Conservation (phyloP, 1,140 invertebrate species). For the Anagrus nilaparvatae region DNA sequence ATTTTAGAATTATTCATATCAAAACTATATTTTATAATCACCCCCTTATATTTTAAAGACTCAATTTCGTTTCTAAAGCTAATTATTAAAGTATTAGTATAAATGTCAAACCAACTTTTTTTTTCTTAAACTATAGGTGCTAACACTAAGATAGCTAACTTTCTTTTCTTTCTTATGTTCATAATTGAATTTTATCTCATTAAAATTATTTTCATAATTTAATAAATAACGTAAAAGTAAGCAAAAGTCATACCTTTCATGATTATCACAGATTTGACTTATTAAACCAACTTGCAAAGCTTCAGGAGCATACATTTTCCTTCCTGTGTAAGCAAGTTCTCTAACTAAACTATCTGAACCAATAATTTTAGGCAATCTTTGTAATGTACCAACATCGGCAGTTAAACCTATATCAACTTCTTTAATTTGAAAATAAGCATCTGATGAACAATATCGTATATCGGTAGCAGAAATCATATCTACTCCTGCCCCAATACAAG, state of each 20-base stretch:
- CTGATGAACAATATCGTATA: constrained; percentile 82
- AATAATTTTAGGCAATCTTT: constrained; percentile 86
- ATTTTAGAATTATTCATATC: neutral
- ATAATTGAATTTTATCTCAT: neutral
- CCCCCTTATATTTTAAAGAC: too few relatives aligned
- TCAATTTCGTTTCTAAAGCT: too few relatives aligned
- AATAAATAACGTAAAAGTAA: too few relatives aligned
- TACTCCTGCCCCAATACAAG: constrained; percentile 84
- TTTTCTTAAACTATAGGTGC: too few relatives aligned
- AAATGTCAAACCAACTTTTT: too few relatives aligned
- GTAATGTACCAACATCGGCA: constrained; percentile 89
- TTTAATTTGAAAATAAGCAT: constrained; percentile 90
- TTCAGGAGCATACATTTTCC: constrained; percentile 73
- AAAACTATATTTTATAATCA: too few relatives aligned
- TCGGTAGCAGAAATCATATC: constrained; percentile 81
- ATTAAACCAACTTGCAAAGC: constrained; percentile 68
- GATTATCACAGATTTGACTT: constrained; percentile 59
- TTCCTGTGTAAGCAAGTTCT: constrained; percentile 79
- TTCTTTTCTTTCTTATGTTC: too few relatives aligned
- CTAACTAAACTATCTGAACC: constrained; percentile 78
- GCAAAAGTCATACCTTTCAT: constrained; percentile 52
- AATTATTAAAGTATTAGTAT: too few relatives aligned
- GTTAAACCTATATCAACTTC: constrained; percentile 81
- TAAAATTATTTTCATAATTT: too few relatives aligned
- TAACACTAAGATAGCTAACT: neutral